Evolutionary conservation across 2,888 invertebrate genomes (phyloP), one percentile per base, ranked within the genome.

Genomic region (Congeria kusceri): DNA sequence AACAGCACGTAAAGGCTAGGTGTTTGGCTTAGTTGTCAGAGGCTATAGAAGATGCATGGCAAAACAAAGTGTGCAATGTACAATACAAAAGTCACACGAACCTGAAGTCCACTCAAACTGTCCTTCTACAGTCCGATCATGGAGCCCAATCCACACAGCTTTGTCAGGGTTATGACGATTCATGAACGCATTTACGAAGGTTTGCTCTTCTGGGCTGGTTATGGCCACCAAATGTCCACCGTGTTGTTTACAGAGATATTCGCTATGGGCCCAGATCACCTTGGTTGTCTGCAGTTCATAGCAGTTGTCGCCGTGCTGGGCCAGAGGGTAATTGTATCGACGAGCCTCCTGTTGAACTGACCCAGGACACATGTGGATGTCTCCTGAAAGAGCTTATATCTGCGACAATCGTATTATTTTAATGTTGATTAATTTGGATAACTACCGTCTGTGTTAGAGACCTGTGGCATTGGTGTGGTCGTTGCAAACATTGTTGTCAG

Each of bases 141-240:
- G 58, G 5, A 80, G 72, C 5, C 80, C 80, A 39, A 80, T 75
- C 80, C 80, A 80, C 0, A 80, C 66, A 23, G 76, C 72, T 13
- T 76, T 67, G 28, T 72, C 57, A 15, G 67, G 49, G 13, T 49
- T 56, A 29, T 75, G 56, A 3, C 47, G 27, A 0, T 44, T 25
- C 70, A 80, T 66, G 25, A 80, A 75, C 13, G n/a, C 25, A 20
- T 80, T 64, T 29, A 80, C 15, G 23, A 76, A 80, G 5, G 63
- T 49, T 39, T 80, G 75, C 28, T 80, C 80, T 1, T 64, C 13
- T 1, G 63, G 47, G 39, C 28, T 64, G 23, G 7, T 27, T 13
- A 80, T 80, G 25, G 71, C 32, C 18, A 58, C 80, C 25, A 80
- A 61, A 49, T 76, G 72, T 7, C 80, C 80, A 3, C 72, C 72